phyloP scores from a whole-genome alignment of 2,888 invertebrate genomes.

The Yponomeuta plumbellus region DNA sequence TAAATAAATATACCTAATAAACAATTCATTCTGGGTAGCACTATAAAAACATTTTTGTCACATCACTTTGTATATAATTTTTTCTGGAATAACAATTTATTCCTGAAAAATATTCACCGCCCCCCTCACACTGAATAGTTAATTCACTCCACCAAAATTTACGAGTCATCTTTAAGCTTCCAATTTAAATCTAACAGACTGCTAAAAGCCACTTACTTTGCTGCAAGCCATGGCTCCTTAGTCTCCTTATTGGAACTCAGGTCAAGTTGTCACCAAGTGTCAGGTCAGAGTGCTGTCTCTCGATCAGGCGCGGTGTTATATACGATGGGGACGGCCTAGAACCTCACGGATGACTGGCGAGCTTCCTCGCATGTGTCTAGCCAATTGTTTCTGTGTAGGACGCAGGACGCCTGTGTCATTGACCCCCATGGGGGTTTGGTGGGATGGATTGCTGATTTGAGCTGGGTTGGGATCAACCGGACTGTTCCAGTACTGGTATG shows the following conservation, averaged over 20 bases:
- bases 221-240: slow-evolving; percentile 13
- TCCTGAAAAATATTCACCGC: no score
- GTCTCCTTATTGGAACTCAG: background rate
- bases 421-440: slow-evolving; percentile 39
- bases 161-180: no score
- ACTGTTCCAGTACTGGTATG: no score
- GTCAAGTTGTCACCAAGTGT: slow-evolving; percentile 13
- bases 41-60: no score
- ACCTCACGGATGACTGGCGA: slow-evolving; percentile 50
- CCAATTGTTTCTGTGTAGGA: slow-evolving; percentile 27
- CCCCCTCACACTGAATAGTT: no score
- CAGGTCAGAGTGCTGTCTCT: background rate
- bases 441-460: slow-evolving; percentile 22
- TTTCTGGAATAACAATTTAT: no score
- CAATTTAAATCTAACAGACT: no score
- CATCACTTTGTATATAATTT: no score
- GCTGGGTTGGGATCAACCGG: no score
- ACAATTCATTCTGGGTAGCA: no score
- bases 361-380: slow-evolving; percentile 37
- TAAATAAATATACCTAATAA: no score
- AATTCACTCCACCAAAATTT: no score
- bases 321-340: slow-evolving; percentile 54
- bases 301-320: slow-evolving; percentile 37
- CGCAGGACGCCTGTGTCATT: slow-evolving; percentile 34
- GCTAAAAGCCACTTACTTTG: slow-evolving; percentile 12